phyloP scores from a whole-genome alignment of 1,140 invertebrate genomes.

The Drosophila orena region DNA sequence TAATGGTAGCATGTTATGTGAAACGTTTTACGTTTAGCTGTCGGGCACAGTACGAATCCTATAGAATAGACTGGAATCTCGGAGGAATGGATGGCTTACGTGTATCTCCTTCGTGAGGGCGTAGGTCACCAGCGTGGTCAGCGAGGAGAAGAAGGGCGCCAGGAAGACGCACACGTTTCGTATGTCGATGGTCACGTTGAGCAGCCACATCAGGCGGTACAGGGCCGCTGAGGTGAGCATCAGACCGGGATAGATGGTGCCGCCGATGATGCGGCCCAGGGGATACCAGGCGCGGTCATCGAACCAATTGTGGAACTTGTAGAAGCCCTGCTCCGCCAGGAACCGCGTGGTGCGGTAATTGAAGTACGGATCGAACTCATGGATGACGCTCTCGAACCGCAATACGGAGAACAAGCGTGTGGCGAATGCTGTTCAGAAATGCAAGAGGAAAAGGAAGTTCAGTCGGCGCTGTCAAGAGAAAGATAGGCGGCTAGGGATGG shows the following conservation, averaged over 20 bases:
- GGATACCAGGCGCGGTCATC: slow-evolving; percentile 99
- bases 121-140: slow-evolving; percentile 98
- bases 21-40: too few relatives aligned
- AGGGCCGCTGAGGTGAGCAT: slow-evolving; percentile 98
- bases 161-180: slow-evolving; percentile 99
- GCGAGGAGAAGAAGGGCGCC: slow-evolving; percentile 97
- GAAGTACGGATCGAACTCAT: slow-evolving; percentile 99
- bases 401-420: slow-evolving; percentile 98
- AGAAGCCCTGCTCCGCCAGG: slow-evolving; percentile 98
- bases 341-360: slow-evolving; percentile 99
- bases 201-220: slow-evolving; percentile 94
- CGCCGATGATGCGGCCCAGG: slow-evolving; percentile 97
- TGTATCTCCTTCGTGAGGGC: slow-evolving; percentile 97
- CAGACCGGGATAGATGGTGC: slow-evolving; percentile 98
- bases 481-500: slow-evolving; percentile 3
- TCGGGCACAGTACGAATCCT: too few relatives aligned
- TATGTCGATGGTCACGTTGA: slow-evolving; percentile 98
- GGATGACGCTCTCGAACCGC: slow-evolving; percentile 98
- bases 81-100: slow-evolving; percentile 85
- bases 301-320: slow-evolving; percentile 99
- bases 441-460: slow-evolving; percentile 50
- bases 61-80: not conserved
- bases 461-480: slow-evolving; percentile 5
- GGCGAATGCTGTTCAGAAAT: slow-evolving; percentile 92
- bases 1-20: too few relatives aligned